These are phyloP conservation scores for Danio albolineatus DNA, from an alignment of 2,797 vertebrate species.

Conservation along the genomic window DNA sequence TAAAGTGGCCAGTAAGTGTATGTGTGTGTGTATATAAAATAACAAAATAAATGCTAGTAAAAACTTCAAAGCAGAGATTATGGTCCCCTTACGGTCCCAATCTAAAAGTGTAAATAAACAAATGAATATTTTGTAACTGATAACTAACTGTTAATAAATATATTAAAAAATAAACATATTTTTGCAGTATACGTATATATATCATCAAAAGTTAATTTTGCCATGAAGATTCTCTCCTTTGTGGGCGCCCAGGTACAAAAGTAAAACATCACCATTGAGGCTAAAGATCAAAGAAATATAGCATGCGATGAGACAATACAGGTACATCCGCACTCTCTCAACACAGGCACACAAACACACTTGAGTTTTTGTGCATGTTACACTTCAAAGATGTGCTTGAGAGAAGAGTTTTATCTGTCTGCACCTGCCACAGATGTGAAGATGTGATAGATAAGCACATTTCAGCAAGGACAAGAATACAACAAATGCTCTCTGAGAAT, in stretches of 20 bases:
- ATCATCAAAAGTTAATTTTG: too few relatives aligned
- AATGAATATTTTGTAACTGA: too few relatives aligned
- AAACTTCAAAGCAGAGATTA: too few relatives aligned
- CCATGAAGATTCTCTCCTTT: too few relatives aligned
- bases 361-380: neutral
- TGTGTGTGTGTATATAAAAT: too few relatives aligned
- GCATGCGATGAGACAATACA: neutral
- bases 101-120: too few relatives aligned
- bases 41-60: too few relatives aligned
- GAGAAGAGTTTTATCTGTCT: constrained; percentile 30
- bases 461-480: neutral
- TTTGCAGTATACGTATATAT: too few relatives aligned
- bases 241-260: neutral
- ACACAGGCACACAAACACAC: neutral
- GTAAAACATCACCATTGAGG: neutral
- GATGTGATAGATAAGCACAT: constrained; percentile 17
- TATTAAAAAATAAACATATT: too few relatives aligned
- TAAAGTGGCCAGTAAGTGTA: too few relatives aligned
- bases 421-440: constrained; percentile 28
- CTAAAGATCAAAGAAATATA: constrained; percentile 1
- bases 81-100: too few relatives aligned
- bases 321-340: neutral
- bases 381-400: constrained; percentile 36
- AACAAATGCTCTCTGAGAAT: neutral
- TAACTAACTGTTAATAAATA: too few relatives aligned